A percentile compares a stretch with the other conserved stretches of the same genome.
These are phyloP conservation scores for Lampropteryx suffumata DNA, from an alignment of 2,888 invertebrate species.

Conservation along the genomic window DNA sequence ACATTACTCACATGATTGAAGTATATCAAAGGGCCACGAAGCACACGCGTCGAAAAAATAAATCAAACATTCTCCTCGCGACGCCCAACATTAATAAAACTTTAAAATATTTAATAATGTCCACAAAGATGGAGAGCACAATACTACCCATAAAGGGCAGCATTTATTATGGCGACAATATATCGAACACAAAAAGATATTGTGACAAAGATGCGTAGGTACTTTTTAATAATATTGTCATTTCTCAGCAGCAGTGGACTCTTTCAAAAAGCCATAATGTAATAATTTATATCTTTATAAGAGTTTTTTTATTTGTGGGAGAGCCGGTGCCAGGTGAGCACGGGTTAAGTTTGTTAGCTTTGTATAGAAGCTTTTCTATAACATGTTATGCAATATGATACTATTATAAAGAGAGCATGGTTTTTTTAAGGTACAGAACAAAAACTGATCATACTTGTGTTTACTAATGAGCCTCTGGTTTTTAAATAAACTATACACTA, in stretches of 20 bases:
- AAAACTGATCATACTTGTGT: no score
- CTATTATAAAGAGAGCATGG: slow-evolving; percentile 29
- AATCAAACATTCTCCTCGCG: slow-evolving; percentile 76
- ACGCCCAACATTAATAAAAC: slow-evolving; percentile 83
- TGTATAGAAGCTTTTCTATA: slow-evolving; percentile 29
- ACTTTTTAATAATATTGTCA: slow-evolving; percentile 84
- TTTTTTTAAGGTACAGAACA: no score
- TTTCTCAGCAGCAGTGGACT: slow-evolving; percentile 83
- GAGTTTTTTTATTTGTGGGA: slow-evolving; percentile 77
- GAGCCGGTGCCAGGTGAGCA: slow-evolving; percentile 74
- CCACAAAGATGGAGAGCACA: slow-evolving; percentile 78
- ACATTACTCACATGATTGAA: slow-evolving; percentile 64
- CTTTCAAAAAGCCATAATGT: slow-evolving; percentile 82
- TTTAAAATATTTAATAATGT: slow-evolving; percentile 83
- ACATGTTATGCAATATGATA: slow-evolving; percentile 29
- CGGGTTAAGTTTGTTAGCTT: slow-evolving; percentile 66
- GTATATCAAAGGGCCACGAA: slow-evolving; percentile 61
- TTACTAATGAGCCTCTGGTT: no score
- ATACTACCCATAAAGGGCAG: slow-evolving; percentile 79
- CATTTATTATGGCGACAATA: slow-evolving; percentile 83
- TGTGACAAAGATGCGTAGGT: slow-evolving; percentile 81
- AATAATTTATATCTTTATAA: slow-evolving; percentile 83
- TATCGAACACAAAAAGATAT: slow-evolving; percentile 83
- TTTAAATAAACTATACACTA: no score
- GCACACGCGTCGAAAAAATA: slow-evolving; percentile 83